These are phyloP conservation scores for Ichneumoninae sp. DNA, from an alignment of 2,888 invertebrate species.

Conservation along the genomic window DNA sequence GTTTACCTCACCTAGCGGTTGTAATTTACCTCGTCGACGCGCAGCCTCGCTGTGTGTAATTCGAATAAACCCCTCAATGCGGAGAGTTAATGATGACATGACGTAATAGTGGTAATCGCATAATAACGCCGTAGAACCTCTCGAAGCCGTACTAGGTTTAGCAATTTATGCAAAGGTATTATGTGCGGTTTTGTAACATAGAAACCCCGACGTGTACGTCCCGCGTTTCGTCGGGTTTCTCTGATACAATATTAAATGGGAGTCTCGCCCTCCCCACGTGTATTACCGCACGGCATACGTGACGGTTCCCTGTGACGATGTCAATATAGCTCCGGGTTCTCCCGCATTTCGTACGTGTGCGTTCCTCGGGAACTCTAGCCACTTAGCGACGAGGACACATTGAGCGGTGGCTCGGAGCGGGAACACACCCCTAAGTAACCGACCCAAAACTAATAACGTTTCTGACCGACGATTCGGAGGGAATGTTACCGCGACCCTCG, in stretches of 20 bases:
- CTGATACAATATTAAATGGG: conserved; percentile 29
- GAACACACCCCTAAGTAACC: conserved; percentile 3
- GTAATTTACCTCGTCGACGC: not conserved
- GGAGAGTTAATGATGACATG: not conserved
- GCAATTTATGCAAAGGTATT: conserved; percentile 21
- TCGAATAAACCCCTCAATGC: not conserved
- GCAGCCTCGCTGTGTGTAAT: not conserved
- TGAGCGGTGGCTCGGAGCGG: conserved; percentile 4
- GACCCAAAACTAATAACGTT: conserved; percentile 47
- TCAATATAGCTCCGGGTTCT: conserved; percentile 18
- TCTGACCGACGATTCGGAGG: conserved; percentile 46
- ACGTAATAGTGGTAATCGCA: not conserved
- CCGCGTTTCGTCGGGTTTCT: conserved; percentile 20
- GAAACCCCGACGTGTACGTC: conserved; percentile 4
- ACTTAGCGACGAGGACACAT: conserved; percentile 1
- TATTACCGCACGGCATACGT: conserved; percentile 34
- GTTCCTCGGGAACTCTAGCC: not conserved
- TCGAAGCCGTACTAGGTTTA: not conserved
- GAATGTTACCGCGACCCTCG: conserved; percentile 18
- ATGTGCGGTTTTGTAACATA: conserved; percentile 18
- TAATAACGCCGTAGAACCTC: not conserved
- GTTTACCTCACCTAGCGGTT: not conserved
- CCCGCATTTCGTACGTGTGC: conserved; percentile 9
- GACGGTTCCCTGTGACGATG: conserved; percentile 18
- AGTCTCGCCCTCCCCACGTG: not conserved